phyloP scores from a whole-genome alignment of 1,140 invertebrate species.

The Phenacoccus solenopsis region DNA sequence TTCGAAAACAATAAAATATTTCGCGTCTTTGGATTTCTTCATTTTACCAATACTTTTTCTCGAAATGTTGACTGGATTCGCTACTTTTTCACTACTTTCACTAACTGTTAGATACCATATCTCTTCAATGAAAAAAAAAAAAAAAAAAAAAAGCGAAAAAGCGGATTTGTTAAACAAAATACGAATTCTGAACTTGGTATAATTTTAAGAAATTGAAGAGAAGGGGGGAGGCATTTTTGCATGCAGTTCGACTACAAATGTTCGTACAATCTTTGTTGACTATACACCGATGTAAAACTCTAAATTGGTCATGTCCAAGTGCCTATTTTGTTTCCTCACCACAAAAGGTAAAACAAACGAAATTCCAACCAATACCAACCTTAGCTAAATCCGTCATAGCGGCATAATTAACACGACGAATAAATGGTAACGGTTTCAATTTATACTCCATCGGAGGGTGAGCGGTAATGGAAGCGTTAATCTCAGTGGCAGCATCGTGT shows the following conservation, averaged over 20 bases:
- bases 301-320: neutral
- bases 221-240: neutral
- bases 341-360: neutral
- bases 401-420: neutral
- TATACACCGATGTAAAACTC: neutral
- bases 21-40: too few species aligned
- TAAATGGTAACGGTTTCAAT: constrained; percentile 18
- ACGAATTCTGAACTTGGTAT: too few species aligned
- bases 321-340: neutral
- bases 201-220: neutral
- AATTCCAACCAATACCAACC: neutral
- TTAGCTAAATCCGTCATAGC: neutral
- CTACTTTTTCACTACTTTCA: too few species aligned
- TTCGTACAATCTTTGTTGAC: neutral
- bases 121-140: too few species aligned
- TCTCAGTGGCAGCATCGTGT: constrained; percentile 68
- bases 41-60: too few species aligned
- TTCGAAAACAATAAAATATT: too few species aligned
- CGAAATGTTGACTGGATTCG: too few species aligned
- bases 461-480: constrained; percentile 62
- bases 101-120: too few species aligned
- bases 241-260: neutral
- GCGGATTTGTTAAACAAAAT: too few species aligned
- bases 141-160: too few species aligned
- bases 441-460: constrained; percentile 44